Base-by-base conservation (phyloP, 2,888 invertebrate species). In the Carabus problematicus region DNA sequence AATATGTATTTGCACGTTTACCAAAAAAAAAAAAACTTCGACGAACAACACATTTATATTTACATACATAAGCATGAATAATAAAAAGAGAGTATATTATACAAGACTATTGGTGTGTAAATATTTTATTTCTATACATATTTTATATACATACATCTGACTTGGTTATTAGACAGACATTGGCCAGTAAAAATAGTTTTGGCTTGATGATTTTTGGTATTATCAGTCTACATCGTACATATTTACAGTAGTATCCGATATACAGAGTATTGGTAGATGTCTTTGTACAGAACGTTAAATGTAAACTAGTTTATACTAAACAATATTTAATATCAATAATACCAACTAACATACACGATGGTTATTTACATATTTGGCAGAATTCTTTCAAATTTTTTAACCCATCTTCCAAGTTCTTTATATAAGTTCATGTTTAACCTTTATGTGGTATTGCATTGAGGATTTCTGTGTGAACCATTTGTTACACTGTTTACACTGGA, bases 401-500 rank as follows among this genome's bases (percentile, higher is more conserved):
- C 40, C 56, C 58, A 42, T 49, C 11, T 67, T 69, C 70, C 19
- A 64, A 67, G 52, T 49, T 62, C 29, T 29, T 29, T 29, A 29
- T 29, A 29, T 29, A 29, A 43, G 56, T 11, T 66, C 56, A 55
- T 70, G 70, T 56, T 66, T 70, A 12, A 63, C 55, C 16, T 62
- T 63, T 29, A 75, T 70, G 62, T 75, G 74, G 49, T 71, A 72
- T 69, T 72, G 71, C 52, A 71, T 67, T 7, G 73, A 73, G 42
- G 73, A 72, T 59, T 73, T 73, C 62, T 73, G 74, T 11, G 72
- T 63, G 40, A 72, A 74, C 49, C 71, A 62, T 70, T 72, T 74
- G 29, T 60, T 64, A 64, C 74, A 74, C 49, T 73, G 60, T 18
- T 62, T 54, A 59, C 89, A 89, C 79, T 86, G 85, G 82, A 87